Percentiles rank a stretch among this genome's conserved stretches.
These are phyloP conservation scores for Pygoscelis antarcticus DNA, from an alignment of 2,113 vertebrate genomes.

Conservation along the genomic window DNA sequence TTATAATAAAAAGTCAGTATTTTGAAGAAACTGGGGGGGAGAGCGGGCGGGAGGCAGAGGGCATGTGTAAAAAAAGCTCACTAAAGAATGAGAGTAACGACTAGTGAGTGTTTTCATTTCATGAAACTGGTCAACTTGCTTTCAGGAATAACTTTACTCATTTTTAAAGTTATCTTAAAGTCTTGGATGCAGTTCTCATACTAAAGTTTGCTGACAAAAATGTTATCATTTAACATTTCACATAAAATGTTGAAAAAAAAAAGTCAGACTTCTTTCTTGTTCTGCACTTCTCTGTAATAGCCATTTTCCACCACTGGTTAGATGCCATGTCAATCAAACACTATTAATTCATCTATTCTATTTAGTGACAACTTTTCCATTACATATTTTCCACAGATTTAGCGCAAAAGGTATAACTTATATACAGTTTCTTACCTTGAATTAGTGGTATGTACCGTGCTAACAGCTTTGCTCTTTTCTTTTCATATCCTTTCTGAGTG, in stretches of 20 bases:
- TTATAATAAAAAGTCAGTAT: not conserved
- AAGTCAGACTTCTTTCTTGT: not conserved
- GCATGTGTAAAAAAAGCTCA: not conserved
- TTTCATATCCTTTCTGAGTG: slow-evolving; percentile 82
- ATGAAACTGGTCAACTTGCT: not conserved
- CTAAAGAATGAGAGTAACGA: not conserved
- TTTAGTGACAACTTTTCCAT: not conserved
- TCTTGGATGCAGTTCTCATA: not conserved
- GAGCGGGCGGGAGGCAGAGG: not conserved
- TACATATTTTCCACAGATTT: not conserved
- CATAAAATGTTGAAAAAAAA: not conserved
- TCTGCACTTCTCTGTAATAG: not conserved
- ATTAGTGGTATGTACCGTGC: slow-evolving; percentile 74
- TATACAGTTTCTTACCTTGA: slow-evolving; percentile 69
- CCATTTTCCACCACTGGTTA: not conserved
- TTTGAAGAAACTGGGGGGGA: not conserved
- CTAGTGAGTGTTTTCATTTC: not conserved
- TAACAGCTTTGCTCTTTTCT: slow-evolving; percentile 80
- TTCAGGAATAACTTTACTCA: not conserved
- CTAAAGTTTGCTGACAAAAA: not conserved
- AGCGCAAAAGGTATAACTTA: not conserved
- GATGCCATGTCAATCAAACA: not conserved
- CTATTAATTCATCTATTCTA: not conserved
- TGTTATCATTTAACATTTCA: not conserved
- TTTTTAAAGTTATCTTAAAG: not conserved